Percentiles rank a stretch among this genome's conserved stretches.
Conservation (phyloP, 2,113 vertebrate genomes). For the Odocoileus virginianus region DNA sequence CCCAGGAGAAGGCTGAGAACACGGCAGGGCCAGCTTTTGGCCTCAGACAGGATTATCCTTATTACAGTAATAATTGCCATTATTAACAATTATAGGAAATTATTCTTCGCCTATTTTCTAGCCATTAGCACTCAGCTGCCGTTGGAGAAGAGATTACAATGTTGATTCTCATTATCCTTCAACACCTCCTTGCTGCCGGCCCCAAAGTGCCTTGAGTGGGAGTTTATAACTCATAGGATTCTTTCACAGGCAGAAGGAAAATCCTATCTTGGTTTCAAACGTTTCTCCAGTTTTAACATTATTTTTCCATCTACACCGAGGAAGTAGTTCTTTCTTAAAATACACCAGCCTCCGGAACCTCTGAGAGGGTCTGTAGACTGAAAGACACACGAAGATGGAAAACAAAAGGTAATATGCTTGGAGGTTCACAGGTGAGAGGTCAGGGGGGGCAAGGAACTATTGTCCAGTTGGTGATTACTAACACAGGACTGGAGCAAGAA, state of each 20-base stretch:
- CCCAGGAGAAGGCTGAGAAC: not conserved
- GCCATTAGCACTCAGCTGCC: not conserved
- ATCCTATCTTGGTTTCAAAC: not conserved
- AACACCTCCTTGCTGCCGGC: not conserved
- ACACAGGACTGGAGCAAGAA: not conserved
- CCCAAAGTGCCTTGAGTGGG: not conserved
- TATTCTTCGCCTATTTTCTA: not conserved
- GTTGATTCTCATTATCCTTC: not conserved
- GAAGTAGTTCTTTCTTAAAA: not conserved
- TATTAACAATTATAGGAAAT: not conserved
- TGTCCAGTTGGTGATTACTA: not conserved
- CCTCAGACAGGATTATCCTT: not conserved
- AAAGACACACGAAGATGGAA: not conserved
- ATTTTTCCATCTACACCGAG: not conserved
- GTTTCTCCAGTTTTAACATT: not conserved
- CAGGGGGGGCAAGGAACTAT: not conserved
- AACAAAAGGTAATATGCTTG: not conserved
- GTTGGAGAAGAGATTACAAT: not conserved
- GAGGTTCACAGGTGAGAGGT: not conserved
- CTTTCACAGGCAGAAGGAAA: not conserved
- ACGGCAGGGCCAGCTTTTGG: not conserved
- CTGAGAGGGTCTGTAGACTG: not conserved
- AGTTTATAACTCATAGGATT: not conserved
- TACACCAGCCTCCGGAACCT: not conserved
- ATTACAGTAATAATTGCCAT: not conserved